phyloP scores from a whole-genome alignment of 1,140 invertebrate species.

The Varroa destructor region DNA sequence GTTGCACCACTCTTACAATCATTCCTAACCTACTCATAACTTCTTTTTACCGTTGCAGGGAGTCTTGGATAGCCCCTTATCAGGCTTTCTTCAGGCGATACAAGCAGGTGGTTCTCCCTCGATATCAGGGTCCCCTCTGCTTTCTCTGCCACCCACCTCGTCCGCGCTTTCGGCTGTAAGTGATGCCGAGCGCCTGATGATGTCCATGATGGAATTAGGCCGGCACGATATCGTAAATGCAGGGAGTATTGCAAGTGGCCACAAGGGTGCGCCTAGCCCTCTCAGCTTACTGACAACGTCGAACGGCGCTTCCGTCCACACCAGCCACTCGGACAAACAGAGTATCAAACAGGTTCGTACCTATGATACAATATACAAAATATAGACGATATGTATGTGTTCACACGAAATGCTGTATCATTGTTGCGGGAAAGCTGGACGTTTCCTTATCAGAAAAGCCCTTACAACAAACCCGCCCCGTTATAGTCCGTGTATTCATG shows the following conservation, averaged over 20 bases:
- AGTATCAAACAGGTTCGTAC: constrained; percentile 17
- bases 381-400: neutral
- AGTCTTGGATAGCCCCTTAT: constrained; percentile 8
- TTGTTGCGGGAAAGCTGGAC: neutral
- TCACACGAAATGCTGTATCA: neutral
- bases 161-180: neutral
- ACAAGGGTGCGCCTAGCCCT: constrained; percentile 18
- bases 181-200: constrained; percentile 24
- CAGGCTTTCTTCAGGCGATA: constrained; percentile 5
- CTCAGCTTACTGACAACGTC: neutral
- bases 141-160: constrained; percentile 4
- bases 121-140: constrained; percentile 4
- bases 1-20: too few relatives aligned
- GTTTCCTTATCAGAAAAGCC: neutral
- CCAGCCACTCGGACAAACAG: constrained; percentile 19
- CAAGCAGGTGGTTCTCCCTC: constrained; percentile 7
- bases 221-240: neutral
- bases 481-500: neutral
- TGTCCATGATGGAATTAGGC: constrained; percentile 26
- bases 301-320: constrained; percentile 9
- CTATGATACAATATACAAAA: neutral
- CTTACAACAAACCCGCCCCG: neutral
- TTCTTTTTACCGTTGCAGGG: neutral
- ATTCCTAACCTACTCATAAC: too few relatives aligned
- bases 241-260: neutral